A percentile compares a stretch with the other conserved stretches of the same genome.
Conservation (phyloP, 2,888 invertebrate species). For the Bugulina stolonifera region DNA sequence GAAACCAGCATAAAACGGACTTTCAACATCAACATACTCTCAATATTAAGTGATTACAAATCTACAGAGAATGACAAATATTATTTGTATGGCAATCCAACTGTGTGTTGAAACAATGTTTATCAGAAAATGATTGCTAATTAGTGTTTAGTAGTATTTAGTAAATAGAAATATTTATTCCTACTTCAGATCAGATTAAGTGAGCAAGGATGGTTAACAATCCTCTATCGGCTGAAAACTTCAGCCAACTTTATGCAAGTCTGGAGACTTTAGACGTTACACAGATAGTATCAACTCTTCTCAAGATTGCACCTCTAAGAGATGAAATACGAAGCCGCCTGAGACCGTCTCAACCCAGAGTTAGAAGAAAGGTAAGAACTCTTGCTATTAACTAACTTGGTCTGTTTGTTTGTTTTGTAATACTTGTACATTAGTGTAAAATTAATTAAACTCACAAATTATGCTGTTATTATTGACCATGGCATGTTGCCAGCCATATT, state of each 20-base stretch:
- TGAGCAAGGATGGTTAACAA: neutral
- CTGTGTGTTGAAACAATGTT: neutral
- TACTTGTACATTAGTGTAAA: too few species aligned
- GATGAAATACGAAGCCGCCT: constrained; percentile 3
- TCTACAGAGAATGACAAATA: neutral
- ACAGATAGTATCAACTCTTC: constrained; percentile 10
- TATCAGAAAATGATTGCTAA: neutral
- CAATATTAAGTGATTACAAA: neutral
- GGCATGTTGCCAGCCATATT: too few species aligned
- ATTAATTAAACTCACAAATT: too few species aligned
- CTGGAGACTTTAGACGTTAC: constrained; percentile 15
- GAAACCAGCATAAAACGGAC: neutral
- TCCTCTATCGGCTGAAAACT: constrained; percentile 17
- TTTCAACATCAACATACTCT: neutral
- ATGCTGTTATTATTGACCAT: too few species aligned
- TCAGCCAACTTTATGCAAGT: constrained; percentile 13
- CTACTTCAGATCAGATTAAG: neutral
- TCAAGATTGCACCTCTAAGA: constrained; percentile 1
- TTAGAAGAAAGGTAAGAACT: neutral
- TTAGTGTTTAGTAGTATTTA: neutral
- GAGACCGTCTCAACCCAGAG: neutral
- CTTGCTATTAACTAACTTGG: too few species aligned
- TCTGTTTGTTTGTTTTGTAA: too few species aligned
- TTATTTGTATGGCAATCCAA: neutral
- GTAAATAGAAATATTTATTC: neutral